Evolutionary conservation across 1,140 invertebrate species (phyloP), one percentile per base, ranked within the genome.

Genomic region (Contarinia nasturtii): DNA sequence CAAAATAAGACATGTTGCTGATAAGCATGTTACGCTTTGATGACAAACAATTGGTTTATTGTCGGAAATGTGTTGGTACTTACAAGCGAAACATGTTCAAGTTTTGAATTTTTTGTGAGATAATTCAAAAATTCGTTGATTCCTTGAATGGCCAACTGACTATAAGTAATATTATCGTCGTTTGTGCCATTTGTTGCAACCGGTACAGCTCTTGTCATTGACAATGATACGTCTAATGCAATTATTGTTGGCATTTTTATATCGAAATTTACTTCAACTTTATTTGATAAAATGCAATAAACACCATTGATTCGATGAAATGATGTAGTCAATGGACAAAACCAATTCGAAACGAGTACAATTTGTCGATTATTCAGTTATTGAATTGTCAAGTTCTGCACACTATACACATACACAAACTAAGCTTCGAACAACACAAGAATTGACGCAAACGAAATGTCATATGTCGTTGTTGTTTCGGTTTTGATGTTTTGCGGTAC

Each of bases 51-150:
- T 27, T 27, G 27, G 27, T 27, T 27, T 3, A 42, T 19, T 17
- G 27, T 27, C 22, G 2, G 7, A 8, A 22, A 3, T 45, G 8
- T 8, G 4, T 7, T 7, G 22, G 4, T 33, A 33, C 45, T 36
- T 38, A 46, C 45, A 27, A 95, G 63, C n/a, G 89, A 74, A 10
- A 88, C 80, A 69, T 92, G 91, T 67, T 96, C 92, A 44, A 95
- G 59, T 68, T 86, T 92, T 11, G 79, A 82, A 59, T 89, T 79
- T 1, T 70, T 57, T 53, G 77, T 72, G 46, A 95, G 69, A 63
- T 88, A 82, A 67, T 95, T 86, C 33, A 95, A 66, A 49, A 95
- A 72, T 38, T 76, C 71, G 60, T 84, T 85, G 48, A 95, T 80
- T 40, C 87, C 91, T 48, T 83, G 75, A 34, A 83, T 63, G 8